Percentiles rank a stretch among this genome's conserved stretches.
Evolutionary conservation across 2,797 vertebrate species (phyloP).

Genomic region (Eulemur mongoz): DNA sequence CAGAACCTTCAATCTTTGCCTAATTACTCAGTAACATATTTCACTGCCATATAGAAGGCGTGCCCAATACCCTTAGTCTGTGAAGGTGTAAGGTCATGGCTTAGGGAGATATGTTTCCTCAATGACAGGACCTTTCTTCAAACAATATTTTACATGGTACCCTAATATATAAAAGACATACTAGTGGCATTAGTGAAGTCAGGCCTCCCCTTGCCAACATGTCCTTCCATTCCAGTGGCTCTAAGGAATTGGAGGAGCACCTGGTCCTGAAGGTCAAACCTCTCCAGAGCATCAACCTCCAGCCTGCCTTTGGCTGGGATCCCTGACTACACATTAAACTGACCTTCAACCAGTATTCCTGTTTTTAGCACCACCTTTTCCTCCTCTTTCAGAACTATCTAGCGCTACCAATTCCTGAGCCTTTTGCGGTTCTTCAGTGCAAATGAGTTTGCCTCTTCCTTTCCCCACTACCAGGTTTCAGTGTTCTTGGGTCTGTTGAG

Average conservation of each 20-base stretch:
- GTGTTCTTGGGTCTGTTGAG: not conserved
- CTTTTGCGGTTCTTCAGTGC: not conserved
- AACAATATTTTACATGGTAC: not conserved
- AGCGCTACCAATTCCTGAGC: not conserved
- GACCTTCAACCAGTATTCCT: not conserved
- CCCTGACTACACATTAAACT: not conserved
- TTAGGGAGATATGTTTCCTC: not conserved
- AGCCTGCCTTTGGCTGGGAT: too few species aligned
- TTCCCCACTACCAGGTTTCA: not conserved
- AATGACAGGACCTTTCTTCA: not conserved
- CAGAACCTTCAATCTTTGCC: not conserved
- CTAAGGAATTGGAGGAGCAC: not conserved
- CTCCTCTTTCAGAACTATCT: not conserved
- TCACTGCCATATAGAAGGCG: not conserved
- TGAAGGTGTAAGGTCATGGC: not conserved
- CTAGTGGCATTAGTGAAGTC: not conserved
- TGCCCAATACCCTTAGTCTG: not conserved
- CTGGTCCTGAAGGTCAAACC: not conserved
- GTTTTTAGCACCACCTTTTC: not conserved
- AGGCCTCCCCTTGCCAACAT: not conserved
- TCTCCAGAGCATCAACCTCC: not conserved
- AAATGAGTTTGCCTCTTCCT: not conserved
- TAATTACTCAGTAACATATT: not conserved
- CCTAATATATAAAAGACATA: not conserved
- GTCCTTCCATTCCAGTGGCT: not conserved